Evolutionary conservation across 2,888 invertebrate species (phyloP), one percentile per base, ranked within the genome.

Genomic region (Calameuta filiformis): DNA sequence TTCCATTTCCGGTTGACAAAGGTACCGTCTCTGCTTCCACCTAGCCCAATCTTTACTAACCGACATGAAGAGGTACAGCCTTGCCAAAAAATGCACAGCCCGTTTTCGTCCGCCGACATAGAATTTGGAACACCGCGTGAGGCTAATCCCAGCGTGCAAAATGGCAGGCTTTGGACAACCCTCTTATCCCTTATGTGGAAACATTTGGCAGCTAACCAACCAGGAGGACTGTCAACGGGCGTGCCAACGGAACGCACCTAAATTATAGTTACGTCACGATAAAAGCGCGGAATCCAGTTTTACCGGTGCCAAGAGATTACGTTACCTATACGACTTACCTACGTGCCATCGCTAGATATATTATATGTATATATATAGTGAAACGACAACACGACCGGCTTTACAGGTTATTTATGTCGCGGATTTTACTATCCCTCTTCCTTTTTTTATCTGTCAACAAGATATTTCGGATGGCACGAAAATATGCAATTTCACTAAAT

Each of bases 161-260:
- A 71, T 34, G 71, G 71, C 31, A 71, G 71, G 31, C 71, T 56
- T 71, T 71, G 71, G 33, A 33, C 33, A 34, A 71, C 71, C 71
- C 71, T 71, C 75, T 79, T 76, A 73, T 77, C 75, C 75, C 79
- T 78, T 77, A 73, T 68, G 35, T 73, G 76, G 71, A 35, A 40
- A 35, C 75, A 69, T 78, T 78, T 78, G 76, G 73, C 79, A 76
- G 76, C 68, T 37, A 12, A 78, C 75, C 76, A 79, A 71, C 78
- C 77, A 34, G 75, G 73, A 76, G 81, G 81, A 83, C 81, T 85
- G 83, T 84, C 82, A 81, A 81, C 78, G 81, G 76, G 81, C 80
- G 85, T 88, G 88, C 88, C 88, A 88, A 88, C 83, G 81, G 84
- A 85, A 87, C 85, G 84, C 83, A 87, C 84, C 86, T 87, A 86